Percentiles rank a stretch among this genome's conserved stretches.
Conservation (phyloP, 1,140 invertebrate species). For the Trachymyrmex septentrionalis region DNA sequence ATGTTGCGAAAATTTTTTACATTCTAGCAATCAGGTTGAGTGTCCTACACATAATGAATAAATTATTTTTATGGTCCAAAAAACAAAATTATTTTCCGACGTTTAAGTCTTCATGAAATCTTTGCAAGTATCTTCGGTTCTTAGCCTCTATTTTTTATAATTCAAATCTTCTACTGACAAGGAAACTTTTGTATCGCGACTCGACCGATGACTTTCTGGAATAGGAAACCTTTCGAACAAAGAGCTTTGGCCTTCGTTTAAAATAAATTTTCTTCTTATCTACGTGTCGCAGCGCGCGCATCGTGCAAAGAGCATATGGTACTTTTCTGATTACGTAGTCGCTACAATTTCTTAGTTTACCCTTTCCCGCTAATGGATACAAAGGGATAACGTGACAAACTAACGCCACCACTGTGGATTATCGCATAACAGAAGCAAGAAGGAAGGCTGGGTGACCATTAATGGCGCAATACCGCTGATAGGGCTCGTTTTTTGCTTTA, state of each 20-base stretch:
- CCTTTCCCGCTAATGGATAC: constrained; percentile 70
- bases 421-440: constrained; percentile 76
- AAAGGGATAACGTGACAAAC: constrained; percentile 61
- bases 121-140: background rate
- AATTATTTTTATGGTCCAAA: no score
- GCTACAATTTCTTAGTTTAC: constrained; percentile 73
- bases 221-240: constrained; percentile 52
- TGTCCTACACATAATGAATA: no score
- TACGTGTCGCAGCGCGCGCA: background rate
- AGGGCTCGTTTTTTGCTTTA: constrained; percentile 74
- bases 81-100: no score
- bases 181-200: background rate
- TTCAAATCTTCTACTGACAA: background rate
- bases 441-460: constrained; percentile 70
- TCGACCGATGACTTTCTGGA: background rate
- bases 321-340: constrained; percentile 65
- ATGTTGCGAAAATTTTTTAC: no score
- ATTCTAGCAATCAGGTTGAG: no score
- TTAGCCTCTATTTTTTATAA: background rate
- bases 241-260: constrained; percentile 58
- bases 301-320: constrained; percentile 48
- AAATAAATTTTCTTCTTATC: constrained; percentile 70
- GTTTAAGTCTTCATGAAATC: no score
- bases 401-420: constrained; percentile 67
- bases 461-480: constrained; percentile 71